A percentile compares a stretch with the other conserved stretches of the same genome.
Evolutionary conservation across 2,888 invertebrate species (phyloP).

Genomic region (Callosobruchus maculatus): DNA sequence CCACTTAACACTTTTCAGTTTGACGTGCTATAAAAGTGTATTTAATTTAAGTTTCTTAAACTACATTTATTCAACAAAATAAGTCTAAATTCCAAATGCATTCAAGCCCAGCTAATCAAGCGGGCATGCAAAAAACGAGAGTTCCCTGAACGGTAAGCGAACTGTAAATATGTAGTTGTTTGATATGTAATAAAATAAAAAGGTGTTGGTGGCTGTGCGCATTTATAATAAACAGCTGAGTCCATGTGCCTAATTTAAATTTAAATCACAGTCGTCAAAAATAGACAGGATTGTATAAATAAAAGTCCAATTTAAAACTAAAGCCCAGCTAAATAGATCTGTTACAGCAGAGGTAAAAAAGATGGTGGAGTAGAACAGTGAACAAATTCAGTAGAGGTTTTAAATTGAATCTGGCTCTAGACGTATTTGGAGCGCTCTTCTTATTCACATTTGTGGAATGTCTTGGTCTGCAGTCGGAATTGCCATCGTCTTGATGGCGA

Average conservation of each 20-base stretch:
- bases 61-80: too few species aligned
- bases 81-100: too few species aligned
- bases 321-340: neutral
- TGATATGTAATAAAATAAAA: neutral
- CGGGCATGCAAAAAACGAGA: too few species aligned
- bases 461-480: neutral
- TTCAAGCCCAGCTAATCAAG: too few species aligned
- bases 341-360: neutral
- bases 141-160: too few species aligned
- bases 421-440: neutral
- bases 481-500: neutral
- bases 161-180: neutral
- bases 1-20: too few species aligned
- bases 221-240: neutral
- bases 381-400: neutral
- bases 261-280: neutral
- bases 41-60: too few species aligned
- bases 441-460: neutral
- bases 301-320: neutral
- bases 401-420: neutral
- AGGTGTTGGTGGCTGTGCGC: neutral
- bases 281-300: neutral
- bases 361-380: neutral
- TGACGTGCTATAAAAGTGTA: too few species aligned
- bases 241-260: neutral